These are phyloP conservation scores for Trissolcus japonicus DNA, from an alignment of 2,888 invertebrate species.

Conservation along the genomic window DNA sequence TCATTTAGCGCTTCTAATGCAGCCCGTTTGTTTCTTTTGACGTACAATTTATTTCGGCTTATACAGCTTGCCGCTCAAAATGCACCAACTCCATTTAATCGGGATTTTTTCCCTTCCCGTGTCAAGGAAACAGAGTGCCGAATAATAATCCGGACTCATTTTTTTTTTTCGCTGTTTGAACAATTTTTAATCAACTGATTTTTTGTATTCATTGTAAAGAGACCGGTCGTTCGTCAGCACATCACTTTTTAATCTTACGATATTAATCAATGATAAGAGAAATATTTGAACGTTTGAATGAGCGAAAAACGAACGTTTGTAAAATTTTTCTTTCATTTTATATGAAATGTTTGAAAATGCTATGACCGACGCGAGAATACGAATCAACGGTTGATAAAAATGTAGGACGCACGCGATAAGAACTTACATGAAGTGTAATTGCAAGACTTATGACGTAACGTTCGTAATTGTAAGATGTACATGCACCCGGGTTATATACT, in stretches of 20 bases:
- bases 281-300: too few species aligned
- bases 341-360: too few species aligned
- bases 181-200: too few species aligned
- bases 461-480: constrained; percentile 74
- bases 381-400: constrained; percentile 14
- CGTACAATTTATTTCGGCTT: constrained; percentile 25
- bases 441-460: constrained; percentile 71
- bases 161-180: too few species aligned
- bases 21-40: constrained; percentile 29
- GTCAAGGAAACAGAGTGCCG: constrained; percentile 3
- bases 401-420: constrained; percentile 26
- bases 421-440: constrained; percentile 55
- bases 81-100: constrained; percentile 18
- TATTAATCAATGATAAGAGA: too few species aligned
- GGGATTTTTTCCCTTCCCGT: constrained; percentile 6
- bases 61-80: constrained; percentile 11
- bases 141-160: too few species aligned
- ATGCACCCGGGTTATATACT: constrained; percentile 71
- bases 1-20: constrained; percentile 24
- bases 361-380: too few species aligned
- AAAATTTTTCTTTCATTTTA: too few species aligned
- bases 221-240: too few species aligned
- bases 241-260: too few species aligned
- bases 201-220: too few species aligned
- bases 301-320: too few species aligned